Base-by-base conservation (phyloP, 92 coral and sea anemone species). In the Parazoanthus darwini region DNA sequence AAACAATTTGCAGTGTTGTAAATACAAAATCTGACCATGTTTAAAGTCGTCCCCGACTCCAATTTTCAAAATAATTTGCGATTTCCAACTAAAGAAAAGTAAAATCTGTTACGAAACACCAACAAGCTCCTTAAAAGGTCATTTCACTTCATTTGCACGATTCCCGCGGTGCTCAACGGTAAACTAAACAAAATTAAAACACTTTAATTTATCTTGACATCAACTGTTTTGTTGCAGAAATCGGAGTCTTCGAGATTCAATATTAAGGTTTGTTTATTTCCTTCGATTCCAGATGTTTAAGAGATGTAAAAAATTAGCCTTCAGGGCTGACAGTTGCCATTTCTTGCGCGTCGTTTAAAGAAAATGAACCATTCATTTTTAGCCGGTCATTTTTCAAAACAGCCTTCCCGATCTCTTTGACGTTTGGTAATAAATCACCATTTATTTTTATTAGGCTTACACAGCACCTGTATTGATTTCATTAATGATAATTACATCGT, bases 241-340 rank as follows among this genome's bases (percentile, higher is more conserved):
- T 25, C 14, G 43, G 29, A 16, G 25, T 72, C 67, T 43, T 51
- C 23, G 20, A 26, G 79, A 84, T 26, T 72, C 50, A 79, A 79
- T n/a, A 68, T n/a, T 84, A 68, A 84, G 44, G 48, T 42, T 44
- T 84, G 87, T 84, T 84, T 84, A 46, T 84, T 84, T 84, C 87
- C 78, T 48, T 36, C 9, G 25, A 72, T 46, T 43, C 46, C 87
- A 84, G 87, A 73, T 84, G 87, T 71, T 66, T 9, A 38, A 65
- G 26, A 42, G 71, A n/a, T 20, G 26, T 18, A 46, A 71, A 44
- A 14, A 8, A 46, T 18, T 72, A 10, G 18, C 9, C 16, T 16
- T 29, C 66, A 46, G 46, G 85, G 85, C 0, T 58, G 0, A 33
- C 15, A 79, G 5, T 50, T 48, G 29, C 26, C 85, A 29, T 71